Evolutionary conservation across 2,113 vertebrate genomes (phyloP), one percentile per base, ranked within the genome.

Genomic region (Chascanopsetta lugubris): DNA sequence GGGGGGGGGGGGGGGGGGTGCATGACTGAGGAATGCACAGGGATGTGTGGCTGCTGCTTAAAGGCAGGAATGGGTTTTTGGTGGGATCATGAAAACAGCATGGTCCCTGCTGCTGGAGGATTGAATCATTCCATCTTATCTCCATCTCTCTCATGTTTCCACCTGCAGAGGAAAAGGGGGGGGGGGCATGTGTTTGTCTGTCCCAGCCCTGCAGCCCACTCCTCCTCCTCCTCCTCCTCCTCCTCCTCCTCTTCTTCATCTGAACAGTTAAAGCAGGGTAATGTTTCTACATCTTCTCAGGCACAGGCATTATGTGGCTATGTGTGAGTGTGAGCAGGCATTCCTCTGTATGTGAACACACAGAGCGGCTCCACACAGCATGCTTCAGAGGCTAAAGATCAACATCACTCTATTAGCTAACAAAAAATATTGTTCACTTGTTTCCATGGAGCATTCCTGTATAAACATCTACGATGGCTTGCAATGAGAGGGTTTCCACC

Each of bases 281-380:
- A 90, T 88, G 72, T 84, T 83, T 88, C 84, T 90, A 90, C 79
- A 89, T 83, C 87, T 89, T 89, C 85, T 85, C 80, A 92, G 89
- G 91, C 91, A 92, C 91, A 88, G 88, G 91, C 90, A 90, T 89
- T 87, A 86, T 88, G 87, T 89, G 88, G 86, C 77, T 84, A 88
- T 63, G 75, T 83, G 81, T 91, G 86, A 77, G 77, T 88, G 86
- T 87, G 15, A 89, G 80, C 89, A 87, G 87, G 89, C 91, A 91
- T 90, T 90, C 88, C 58, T 53, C 87, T 90, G 87, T 77, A 88
- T 87, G n/a, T n/a, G 85, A 83, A 84, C 77, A 88, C 84, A 83
- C 87, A 85, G 79, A 85, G 89, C 90, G 89, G 84, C 90, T 91
- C 77, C 85, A 86, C 85, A 88, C 88, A 62, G 89, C 92, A 93